Evolutionary conservation across 2,113 vertebrate genomes (phyloP).

Genomic region (Mohoua ochrocephala): DNA sequence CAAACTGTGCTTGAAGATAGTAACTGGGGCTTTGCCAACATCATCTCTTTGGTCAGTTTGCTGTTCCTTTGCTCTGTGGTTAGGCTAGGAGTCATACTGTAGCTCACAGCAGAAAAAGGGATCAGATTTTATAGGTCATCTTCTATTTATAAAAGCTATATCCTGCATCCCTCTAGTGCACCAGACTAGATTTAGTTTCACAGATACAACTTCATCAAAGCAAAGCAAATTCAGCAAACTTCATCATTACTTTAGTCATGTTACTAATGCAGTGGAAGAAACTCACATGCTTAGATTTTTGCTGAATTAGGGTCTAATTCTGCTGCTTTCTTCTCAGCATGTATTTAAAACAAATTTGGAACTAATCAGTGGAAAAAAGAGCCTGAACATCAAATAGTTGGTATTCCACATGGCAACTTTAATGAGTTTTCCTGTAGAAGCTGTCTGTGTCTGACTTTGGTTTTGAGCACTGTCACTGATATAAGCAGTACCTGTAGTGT

Average conservation of each 20-base stretch:
- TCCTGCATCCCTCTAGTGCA: background rate
- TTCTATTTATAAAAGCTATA: background rate
- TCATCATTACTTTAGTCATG: background rate
- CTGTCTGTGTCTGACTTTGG: background rate
- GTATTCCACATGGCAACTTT: background rate
- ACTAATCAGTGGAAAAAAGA: background rate
- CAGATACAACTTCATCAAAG: background rate
- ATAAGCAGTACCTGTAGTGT: background rate
- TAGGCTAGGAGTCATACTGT: background rate
- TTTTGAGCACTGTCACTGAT: background rate
- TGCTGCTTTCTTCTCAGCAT: background rate
- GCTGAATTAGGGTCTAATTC: background rate
- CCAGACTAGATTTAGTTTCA: background rate
- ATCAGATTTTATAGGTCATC: background rate
- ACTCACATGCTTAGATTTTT: background rate
- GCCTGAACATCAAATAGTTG: background rate
- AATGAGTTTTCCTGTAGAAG: background rate
- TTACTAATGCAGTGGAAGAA: background rate
- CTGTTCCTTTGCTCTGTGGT: background rate
- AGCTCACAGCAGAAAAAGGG: background rate
- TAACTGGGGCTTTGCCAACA: background rate
- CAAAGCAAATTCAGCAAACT: background rate
- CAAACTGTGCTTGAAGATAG: background rate
- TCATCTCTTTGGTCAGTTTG: background rate
- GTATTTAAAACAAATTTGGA: background rate